Evolutionary conservation across 2,797 vertebrate species (phyloP), one percentile per base, ranked within the genome.

Genomic region (Melanotaenia boesemani): DNA sequence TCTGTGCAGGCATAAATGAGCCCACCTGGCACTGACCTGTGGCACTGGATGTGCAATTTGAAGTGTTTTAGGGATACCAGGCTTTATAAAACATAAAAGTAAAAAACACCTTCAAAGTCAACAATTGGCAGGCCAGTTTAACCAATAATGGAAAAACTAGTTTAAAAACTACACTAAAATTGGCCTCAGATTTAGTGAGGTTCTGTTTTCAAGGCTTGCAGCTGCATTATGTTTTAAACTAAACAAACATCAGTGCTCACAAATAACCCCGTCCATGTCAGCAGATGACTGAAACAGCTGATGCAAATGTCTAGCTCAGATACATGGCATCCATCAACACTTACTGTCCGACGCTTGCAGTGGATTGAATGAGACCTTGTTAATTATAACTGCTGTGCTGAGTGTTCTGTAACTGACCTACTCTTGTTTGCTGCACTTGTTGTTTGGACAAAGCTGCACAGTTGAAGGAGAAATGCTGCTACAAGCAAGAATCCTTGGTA

Each of bases 301-400:
- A 79, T 24, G 16, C 0, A 0, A 5, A 54, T 34, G 36, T 76
- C 64, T 28, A 65, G 70, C 74, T 71, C 58, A 63, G 63, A 76
- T 56, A 34, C 62, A n/a, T 0, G 9, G 13, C 34, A 71, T 85
- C 83, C 52, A 10, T 75, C 81, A 82, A 63, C 80, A 65, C 63
- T 68, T 64, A 39, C 59, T 37, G 13, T 71, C 41, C 16, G 36
- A 63, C n/a, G 66, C 82, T 70, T 0, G 1, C 5, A 52, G 79
- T 84, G 68, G 36, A 69, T 70, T 56, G 58, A 50, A 67, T 22
- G 55, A 39, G 39, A 18, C 63, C 34, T 61, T 2, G 34, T 70
- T 80, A 72, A 76, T 78, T 72, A 4, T 20, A 68, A 22, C 58
- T 18, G 36, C 48, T 10, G 6, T 16, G 56, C 12, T 64, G 46